Evolutionary conservation across 1,140 invertebrate species (phyloP).

Genomic region (Aphaenogaster rudis): DNA sequence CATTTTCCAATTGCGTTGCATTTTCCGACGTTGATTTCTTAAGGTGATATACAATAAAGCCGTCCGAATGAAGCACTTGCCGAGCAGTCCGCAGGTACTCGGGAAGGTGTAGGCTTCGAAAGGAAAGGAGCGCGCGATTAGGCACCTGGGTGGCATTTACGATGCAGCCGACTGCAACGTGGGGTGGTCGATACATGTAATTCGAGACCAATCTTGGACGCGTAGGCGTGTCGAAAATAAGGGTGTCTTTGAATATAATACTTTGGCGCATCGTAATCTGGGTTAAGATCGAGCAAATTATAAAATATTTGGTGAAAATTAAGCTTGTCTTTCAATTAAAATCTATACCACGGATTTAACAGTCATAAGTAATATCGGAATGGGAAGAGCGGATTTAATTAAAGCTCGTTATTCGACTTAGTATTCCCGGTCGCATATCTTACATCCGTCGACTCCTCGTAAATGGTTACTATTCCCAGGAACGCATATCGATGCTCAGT

Average conservation of each 20-base stretch:
- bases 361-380: neutral
- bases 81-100: conserved; percentile 14
- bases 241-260: conserved; percentile 70
- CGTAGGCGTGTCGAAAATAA: conserved; percentile 47
- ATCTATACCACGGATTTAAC: neutral
- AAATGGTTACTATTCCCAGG: neutral
- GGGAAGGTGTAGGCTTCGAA: conserved; percentile 34
- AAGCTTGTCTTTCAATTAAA: neutral
- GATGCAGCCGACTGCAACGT: neutral
- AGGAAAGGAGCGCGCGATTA: conserved; percentile 58
- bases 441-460: neutral
- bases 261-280: neutral
- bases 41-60: conserved; percentile 4
- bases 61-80: conserved; percentile 36
- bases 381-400: neutral
- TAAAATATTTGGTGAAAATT: neutral
- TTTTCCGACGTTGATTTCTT: neutral
- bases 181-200: conserved; percentile 59
- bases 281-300: neutral
- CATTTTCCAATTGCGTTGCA: neutral
- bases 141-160: conserved; percentile 60
- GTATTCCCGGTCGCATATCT: neutral
- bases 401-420: neutral
- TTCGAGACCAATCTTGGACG: conserved; percentile 63
- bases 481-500: neutral